Base-by-base conservation (phyloP, 2,797 vertebrate species). In the Taeniopygia guttata region DNA sequence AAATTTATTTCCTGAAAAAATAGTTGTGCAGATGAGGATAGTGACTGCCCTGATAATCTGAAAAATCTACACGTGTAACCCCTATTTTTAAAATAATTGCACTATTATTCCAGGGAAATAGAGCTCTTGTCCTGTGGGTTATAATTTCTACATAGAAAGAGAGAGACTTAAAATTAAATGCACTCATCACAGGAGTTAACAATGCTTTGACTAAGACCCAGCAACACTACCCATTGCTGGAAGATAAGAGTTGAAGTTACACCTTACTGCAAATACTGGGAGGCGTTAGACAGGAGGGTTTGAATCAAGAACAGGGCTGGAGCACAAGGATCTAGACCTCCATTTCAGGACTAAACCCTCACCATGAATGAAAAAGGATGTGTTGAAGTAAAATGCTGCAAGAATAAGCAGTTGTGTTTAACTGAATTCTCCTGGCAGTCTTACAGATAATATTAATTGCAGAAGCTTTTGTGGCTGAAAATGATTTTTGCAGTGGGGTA, bases 351-450 rank as follows among this genome's bases (percentile, higher is more conserved):
- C 27, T 38, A 51, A 62, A 58, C 40, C 38, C 25, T 84, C 40
- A 17, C 1, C 0, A 5, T 25, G 9, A 49, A 5, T 25, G 9
- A 49, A 7, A 22, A 46, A 66, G 38, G 36, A 21, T 2, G 1
- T 43, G 16, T 10, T 22, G 6, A 68, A 81, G 34, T 58, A 32
- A 94, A 75, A 46, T 42, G 22, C 17, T 55, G 55, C 27, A 46
- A 32, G n/a, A 64, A 59, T 19, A 30, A 84, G 27, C 10, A 4
- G 6, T 48, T 77, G 29, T 55, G 6, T 48, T 83, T 27, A 81
- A n/a, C 42, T 45, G 26, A 56, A n/a, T 75, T 75, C 38, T 62
- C 6, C 8, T 27, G 52, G 18, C 29, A 73, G n/a, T 81, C 38
- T 51, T 54, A 40, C 16, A 75, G 32, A 36, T 21, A 64, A 48